These are phyloP conservation scores for Falco concolor DNA, from an alignment of 2,797 vertebrate genomes.

Conservation along the genomic window DNA sequence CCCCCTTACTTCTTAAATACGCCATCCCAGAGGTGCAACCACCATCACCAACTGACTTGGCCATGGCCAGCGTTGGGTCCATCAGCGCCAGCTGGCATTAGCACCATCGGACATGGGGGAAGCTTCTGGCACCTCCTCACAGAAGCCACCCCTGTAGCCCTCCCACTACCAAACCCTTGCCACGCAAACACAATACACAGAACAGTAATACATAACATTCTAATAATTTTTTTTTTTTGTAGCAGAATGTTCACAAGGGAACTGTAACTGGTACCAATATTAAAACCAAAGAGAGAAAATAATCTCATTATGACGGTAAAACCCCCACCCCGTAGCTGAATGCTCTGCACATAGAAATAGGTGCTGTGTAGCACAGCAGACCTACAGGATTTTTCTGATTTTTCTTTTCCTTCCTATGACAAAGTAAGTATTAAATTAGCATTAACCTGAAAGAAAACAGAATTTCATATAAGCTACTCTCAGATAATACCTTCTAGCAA, in stretches of 20 bases:
- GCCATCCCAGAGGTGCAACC: not conserved
- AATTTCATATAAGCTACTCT: not conserved
- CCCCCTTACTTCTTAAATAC: not conserved
- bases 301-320: not conserved
- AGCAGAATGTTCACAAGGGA: not conserved
- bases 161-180: no score
- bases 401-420: not conserved
- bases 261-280: not conserved
- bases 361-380: not conserved
- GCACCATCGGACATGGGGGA: no score
- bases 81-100: not conserved
- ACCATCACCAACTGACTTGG: not conserved
- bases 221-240: not conserved
- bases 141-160: not conserved
- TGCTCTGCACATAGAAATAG: not conserved
- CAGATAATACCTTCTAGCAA: not conserved
- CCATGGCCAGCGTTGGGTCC: accelerated
- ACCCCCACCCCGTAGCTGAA: not conserved
- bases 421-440: not conserved
- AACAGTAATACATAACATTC: not conserved
- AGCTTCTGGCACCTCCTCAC: not conserved
- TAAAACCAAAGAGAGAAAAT: not conserved
- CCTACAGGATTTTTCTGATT: not conserved
- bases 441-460: not conserved
- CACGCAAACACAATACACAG: not conserved